Conservation (phyloP, 2,888 invertebrate genomes). For the Athalia circularis region DNA sequence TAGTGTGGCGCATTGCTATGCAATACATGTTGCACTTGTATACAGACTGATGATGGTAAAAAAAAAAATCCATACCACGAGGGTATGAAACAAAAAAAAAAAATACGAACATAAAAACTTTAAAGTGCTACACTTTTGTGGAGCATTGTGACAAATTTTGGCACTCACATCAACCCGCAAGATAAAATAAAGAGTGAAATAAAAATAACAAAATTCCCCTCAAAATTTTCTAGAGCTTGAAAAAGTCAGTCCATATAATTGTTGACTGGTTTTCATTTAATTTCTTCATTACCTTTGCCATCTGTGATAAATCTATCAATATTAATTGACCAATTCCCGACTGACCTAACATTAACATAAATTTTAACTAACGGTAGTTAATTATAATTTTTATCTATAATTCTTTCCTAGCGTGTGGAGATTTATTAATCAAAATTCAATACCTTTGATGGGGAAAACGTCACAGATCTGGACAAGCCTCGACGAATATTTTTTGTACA, state of each 20-base stretch:
- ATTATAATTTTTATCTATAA: constrained; percentile 24
- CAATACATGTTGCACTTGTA: constrained; percentile 64
- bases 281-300: constrained; percentile 8
- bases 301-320: constrained; percentile 30
- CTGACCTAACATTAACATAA: constrained; percentile 19
- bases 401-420: not conserved
- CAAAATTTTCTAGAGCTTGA: not conserved
- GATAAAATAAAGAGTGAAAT: not conserved
- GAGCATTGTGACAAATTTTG: not conserved
- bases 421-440: not conserved
- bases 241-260: not conserved
- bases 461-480: constrained; percentile 8
- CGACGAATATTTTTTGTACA: constrained; percentile 11
- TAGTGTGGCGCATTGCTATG: constrained; percentile 52
- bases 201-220: not conserved
- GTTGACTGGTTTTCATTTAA: not conserved
- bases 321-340: constrained; percentile 16
- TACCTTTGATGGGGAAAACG: no score
- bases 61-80: constrained; percentile 47
- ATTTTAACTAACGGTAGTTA: constrained; percentile 30
- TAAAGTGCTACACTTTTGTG: not conserved
- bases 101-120: not conserved
- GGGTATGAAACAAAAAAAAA: not conserved
- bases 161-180: not conserved
- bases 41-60: constrained; percentile 61